Percentiles rank a stretch among this genome's conserved stretches.
These are phyloP conservation scores for Chondrosia reniformis DNA, from an alignment of 37 sponge, comb jelly and placozoan genomes.

Conservation along the genomic window DNA sequence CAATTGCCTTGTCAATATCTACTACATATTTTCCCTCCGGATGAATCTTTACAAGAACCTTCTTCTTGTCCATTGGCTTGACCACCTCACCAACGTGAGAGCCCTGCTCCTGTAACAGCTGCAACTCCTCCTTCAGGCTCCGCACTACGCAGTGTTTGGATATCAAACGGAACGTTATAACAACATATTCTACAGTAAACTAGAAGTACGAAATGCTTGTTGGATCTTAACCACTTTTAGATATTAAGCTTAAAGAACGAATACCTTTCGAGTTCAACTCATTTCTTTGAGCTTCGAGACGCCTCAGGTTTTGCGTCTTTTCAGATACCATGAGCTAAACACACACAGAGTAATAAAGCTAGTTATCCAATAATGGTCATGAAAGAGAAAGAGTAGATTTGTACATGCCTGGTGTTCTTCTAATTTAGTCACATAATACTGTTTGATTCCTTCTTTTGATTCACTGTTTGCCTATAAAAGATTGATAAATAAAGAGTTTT, in stretches of 20 bases:
- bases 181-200: no score
- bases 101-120: slow-evolving; percentile 92
- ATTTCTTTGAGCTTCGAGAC: slow-evolving; percentile 98
- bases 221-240: no score
- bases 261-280: slow-evolving; percentile 96
- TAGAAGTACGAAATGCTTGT: no score
- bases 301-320: slow-evolving; percentile 89
- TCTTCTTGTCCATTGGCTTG: slow-evolving; percentile 98
- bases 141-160: no score
- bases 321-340: slow-evolving; percentile 66
- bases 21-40: slow-evolving; percentile 99
- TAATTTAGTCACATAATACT: slow-evolving; percentile 92
- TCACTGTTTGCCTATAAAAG: background rate
- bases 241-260: background rate
- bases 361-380: no score
- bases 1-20: slow-evolving; percentile 90
- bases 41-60: slow-evolving; percentile 97
- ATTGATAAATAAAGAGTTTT: background rate
- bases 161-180: no score
- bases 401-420: slow-evolving; percentile 84
- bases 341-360: no score
- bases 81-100: slow-evolving; percentile 97
- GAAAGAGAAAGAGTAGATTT: no score
- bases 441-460: slow-evolving; percentile 59
- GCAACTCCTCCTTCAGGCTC: slow-evolving; percentile 89